Evolutionary conservation across 2,113 vertebrate genomes (phyloP).

Genomic region (Xyrauchen texanus): DNA sequence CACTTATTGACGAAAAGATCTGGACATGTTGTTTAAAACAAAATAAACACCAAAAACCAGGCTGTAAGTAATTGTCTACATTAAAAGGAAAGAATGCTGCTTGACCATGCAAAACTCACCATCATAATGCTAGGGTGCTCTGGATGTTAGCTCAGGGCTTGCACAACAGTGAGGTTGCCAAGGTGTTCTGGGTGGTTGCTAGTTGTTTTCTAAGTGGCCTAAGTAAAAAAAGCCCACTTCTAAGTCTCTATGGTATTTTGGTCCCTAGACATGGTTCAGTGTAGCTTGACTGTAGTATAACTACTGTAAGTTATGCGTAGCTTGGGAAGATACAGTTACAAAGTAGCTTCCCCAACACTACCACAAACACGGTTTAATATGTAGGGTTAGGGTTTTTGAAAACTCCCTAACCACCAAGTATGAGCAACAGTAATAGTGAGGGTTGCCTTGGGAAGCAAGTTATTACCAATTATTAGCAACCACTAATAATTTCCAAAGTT

Average conservation of each 20-base stretch:
- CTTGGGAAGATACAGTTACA: too few species aligned
- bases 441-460: background rate
- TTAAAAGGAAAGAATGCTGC: background rate
- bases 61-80: background rate
- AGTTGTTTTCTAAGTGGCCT: too few species aligned
- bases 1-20: constrained; percentile 24
- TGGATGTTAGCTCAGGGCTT: background rate
- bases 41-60: constrained; percentile 5
- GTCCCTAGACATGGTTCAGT: background rate
- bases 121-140: background rate
- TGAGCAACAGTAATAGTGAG: too few species aligned
- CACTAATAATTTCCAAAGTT: background rate
- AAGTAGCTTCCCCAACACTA: too few species aligned
- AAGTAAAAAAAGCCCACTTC: background rate
- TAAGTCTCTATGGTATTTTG: background rate
- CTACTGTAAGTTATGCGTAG: too few species aligned
- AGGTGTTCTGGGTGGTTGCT: background rate
- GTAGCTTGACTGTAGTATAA: too few species aligned
- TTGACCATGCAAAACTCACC: background rate
- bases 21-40: constrained; percentile 23
- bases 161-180: background rate
- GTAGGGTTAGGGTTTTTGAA: too few species aligned
- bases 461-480: too few species aligned
- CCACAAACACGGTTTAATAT: too few species aligned
- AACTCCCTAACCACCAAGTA: background rate